Evolutionary conservation across 2,888 invertebrate genomes (phyloP).

Genomic region (Arrhopalites spinosus): DNA sequence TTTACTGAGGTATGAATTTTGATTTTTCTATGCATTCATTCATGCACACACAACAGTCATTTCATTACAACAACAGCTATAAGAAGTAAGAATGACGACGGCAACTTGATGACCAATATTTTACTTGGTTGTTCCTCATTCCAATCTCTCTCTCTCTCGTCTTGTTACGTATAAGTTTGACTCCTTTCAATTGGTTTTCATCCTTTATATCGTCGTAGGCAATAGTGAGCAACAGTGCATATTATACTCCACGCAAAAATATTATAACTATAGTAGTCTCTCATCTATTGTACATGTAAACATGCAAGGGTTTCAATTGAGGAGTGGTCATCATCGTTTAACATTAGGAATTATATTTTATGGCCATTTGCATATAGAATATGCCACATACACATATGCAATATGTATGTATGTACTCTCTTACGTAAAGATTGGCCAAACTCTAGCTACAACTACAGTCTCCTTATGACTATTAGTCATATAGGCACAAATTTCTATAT

Average conservation of each 20-base stretch:
- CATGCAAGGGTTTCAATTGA: neutral
- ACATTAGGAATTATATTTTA: slow-evolving; percentile 1
- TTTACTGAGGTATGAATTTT: neutral
- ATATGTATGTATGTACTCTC: no score
- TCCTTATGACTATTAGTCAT: neutral
- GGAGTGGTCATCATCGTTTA: slow-evolving; percentile 3
- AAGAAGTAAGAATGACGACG: neutral
- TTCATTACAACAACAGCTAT: no score
- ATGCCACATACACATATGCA: no score
- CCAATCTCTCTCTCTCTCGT: neutral
- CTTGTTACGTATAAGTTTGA: neutral
- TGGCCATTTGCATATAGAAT: neutral
- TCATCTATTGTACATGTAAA: neutral
- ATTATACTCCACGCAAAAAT: neutral
- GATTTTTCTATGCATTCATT: no score
- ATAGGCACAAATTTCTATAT: neutral
- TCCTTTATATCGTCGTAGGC: no score
- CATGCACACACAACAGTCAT: no score
- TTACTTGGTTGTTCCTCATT: slow-evolving; percentile 11
- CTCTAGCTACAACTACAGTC: neutral
- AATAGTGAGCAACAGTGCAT: neutral
- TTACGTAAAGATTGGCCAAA: neutral
- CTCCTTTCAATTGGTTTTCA: neutral
- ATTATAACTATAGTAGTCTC: neutral
- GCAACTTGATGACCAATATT: neutral